Percentiles rank a stretch among this genome's conserved stretches.
phyloP scores from a whole-genome alignment of 2,113 vertebrate species.

The Corythornis cristatus region DNA sequence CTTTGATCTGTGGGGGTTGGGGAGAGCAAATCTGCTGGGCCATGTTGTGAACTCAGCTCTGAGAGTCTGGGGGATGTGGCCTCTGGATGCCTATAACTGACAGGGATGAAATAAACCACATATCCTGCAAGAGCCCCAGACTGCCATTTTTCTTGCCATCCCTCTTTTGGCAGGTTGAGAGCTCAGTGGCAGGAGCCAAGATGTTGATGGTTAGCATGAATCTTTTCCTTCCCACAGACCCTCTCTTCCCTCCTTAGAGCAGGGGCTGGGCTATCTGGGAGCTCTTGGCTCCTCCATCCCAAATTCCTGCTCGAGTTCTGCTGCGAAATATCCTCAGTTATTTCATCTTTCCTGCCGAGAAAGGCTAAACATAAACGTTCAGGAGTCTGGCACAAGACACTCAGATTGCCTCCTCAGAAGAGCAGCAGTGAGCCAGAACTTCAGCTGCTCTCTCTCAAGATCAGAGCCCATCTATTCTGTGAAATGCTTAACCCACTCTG shows the following conservation, averaged over 20 bases:
- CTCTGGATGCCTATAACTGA: neutral
- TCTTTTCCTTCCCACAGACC: slow-evolving; percentile 18
- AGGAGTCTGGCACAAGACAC: slow-evolving; percentile 18
- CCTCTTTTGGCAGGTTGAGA: slow-evolving; percentile 26
- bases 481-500: neutral
- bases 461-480: neutral
- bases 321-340: neutral
- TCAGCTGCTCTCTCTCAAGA: slow-evolving; percentile 30
- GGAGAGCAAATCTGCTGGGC: neutral
- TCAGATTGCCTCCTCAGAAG: neutral
- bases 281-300: slow-evolving; percentile 1
- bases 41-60: neutral
- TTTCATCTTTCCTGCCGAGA: slow-evolving; percentile 30
- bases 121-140: slow-evolving; percentile 2
- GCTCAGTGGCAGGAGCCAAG: neutral
- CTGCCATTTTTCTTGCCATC: slow-evolving; percentile 5
- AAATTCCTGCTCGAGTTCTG: slow-evolving; percentile 6
- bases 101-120: slow-evolving; percentile 30
- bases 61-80: neutral
- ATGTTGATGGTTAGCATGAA: neutral
- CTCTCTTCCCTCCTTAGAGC: neutral
- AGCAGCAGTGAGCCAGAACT: neutral
- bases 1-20: neutral
- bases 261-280: neutral
- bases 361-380: slow-evolving; percentile 9